Evolutionary conservation across 2,888 invertebrate species (phyloP).

Genomic region (Dolichopus griseipennis): DNA sequence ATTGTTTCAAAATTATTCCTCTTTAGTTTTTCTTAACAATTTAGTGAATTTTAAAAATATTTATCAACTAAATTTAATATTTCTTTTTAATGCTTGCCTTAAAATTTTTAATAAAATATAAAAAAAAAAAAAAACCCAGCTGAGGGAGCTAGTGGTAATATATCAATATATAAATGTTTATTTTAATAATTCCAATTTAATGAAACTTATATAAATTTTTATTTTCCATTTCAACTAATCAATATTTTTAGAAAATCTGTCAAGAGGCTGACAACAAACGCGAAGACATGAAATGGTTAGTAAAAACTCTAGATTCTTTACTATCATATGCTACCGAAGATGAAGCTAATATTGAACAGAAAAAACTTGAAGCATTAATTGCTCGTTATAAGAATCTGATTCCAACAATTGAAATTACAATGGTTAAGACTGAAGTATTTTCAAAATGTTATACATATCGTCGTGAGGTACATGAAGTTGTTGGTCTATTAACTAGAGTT

Average conservation of each 20-base stretch:
- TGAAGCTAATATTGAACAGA: slow-evolving; percentile 72
- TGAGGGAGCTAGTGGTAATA: slow-evolving; percentile 46
- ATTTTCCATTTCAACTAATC: slow-evolving; percentile 17
- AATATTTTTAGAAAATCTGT: slow-evolving; percentile 65
- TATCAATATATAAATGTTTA: slow-evolving; percentile 4
- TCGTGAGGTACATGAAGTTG: slow-evolving; percentile 78
- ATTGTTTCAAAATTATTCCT: too few species aligned
- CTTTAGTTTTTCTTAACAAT: too few species aligned
- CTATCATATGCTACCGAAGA: slow-evolving; percentile 72
- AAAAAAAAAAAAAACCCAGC: slow-evolving; percentile 31
- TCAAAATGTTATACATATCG: slow-evolving; percentile 88
- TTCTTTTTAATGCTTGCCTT: slow-evolving; percentile 18
- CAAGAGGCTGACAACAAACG: slow-evolving; percentile 82
- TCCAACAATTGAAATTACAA: slow-evolving; percentile 84
- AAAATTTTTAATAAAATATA: slow-evolving; percentile 20
- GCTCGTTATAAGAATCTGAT: slow-evolving; percentile 83
- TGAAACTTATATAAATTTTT: neutral
- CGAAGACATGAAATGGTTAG: slow-evolving; percentile 92
- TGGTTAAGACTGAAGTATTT: slow-evolving; percentile 86
- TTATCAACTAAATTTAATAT: slow-evolving; percentile 20
- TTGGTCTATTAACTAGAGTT: slow-evolving; percentile 65
- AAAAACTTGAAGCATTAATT: slow-evolving; percentile 70
- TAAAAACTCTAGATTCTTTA: slow-evolving; percentile 80
- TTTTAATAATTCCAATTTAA: neutral
- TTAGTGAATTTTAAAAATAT: slow-evolving; percentile 2